These are phyloP conservation scores for Heliconius eleuchia DNA, from an alignment of 1,140 invertebrate genomes.

Conservation along the genomic window DNA sequence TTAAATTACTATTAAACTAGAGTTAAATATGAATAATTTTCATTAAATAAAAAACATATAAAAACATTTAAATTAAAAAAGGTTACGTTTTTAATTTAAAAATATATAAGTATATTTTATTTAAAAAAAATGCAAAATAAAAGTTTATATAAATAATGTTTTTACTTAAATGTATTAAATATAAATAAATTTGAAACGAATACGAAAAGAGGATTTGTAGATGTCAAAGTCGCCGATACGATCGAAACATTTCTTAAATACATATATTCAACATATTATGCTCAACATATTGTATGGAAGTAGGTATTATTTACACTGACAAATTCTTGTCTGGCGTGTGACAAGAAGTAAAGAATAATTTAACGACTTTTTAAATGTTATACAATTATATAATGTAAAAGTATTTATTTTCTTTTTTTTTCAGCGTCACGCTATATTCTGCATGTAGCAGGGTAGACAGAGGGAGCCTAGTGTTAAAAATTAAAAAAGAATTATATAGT, in stretches of 20 bases:
- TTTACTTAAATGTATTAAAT: not conserved
- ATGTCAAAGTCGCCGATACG: not conserved
- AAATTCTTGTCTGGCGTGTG: not conserved
- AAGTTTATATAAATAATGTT: not conserved
- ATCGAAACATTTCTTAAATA: not conserved
- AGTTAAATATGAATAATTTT: too few species aligned
- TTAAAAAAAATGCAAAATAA: not conserved
- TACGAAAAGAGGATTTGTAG: not conserved
- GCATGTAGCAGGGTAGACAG: too few species aligned
- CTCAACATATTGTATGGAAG: not conserved
- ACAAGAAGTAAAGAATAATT: not conserved
- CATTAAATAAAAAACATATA: too few species aligned
- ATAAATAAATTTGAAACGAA: not conserved
- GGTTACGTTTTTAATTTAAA: too few species aligned
- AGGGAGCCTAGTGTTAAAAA: too few species aligned
- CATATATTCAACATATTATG: not conserved
- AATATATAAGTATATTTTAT: not conserved
- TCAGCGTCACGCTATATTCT: too few species aligned
- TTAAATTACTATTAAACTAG: too few species aligned
- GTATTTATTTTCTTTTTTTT: too few species aligned
- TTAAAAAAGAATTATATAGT: too few species aligned
- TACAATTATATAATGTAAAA: not conserved
- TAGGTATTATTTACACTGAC: not conserved
- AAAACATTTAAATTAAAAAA: too few species aligned
- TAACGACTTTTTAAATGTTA: not conserved